Base-by-base conservation (phyloP, 2,113 vertebrate species). In the Tachysurus vachellii region DNA sequence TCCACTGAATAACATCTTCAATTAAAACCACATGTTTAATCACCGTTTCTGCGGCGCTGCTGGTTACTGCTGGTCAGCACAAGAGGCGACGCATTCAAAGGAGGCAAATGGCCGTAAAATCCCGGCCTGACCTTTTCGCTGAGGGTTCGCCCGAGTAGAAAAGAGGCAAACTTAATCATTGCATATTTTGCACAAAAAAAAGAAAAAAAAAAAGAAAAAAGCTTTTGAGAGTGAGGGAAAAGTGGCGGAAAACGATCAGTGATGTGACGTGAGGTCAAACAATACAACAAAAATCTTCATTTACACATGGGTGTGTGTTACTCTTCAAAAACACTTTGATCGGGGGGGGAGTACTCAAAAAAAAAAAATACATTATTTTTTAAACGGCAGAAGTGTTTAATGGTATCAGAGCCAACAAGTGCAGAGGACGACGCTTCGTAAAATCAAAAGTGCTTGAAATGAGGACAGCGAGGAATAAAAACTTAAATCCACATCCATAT, bases 21-120 rank as follows among this genome's bases (percentile, higher is more conserved):
- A 95, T 95, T 95, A 95, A 95, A 95, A 94, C 92, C 95, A 95
- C 90, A 95, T 95, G 95, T 93, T 93, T 92, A 95, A 94, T 95
- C 93, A 93, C 90, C 89, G 89, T 91, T 91, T 42, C 91, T 83
- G 80, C 91, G 84, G 85, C 93, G 85, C 85, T 88, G 85, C 59
- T 86, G 68, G 31, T 83, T 44, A 56, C 84, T 44, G 84, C 87
- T 81, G 81, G 87, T 89, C 86, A 77, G 73, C 36, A 31, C n/a
- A 21, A 62, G 80, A 87, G 87, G 85, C 82, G 86, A 73, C 73
- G 36, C 66, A 42, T 84, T 88, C 82, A 85, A 57, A 56, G 36
- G 82, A 88, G 31, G 84, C 70, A 84, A 86, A 88, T 75, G 70
- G 85, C 86, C 47, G 68, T 88, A 87, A 79, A 75, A 88, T 82